A percentile compares a stretch with the other conserved stretches of the same genome.
phyloP scores from a whole-genome alignment of 2,888 invertebrate species.

The Cylloceria caligata region DNA sequence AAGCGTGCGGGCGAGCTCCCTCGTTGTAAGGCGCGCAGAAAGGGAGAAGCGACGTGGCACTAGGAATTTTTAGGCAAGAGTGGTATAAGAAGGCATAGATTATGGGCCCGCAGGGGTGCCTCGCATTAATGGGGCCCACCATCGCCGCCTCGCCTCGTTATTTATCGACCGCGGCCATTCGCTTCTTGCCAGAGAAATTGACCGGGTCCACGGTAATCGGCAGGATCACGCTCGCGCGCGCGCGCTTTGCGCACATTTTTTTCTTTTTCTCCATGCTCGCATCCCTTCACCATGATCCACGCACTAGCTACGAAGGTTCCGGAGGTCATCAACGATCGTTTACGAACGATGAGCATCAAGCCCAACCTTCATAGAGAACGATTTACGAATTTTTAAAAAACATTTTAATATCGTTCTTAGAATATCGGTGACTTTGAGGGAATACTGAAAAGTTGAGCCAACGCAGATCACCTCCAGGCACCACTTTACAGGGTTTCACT shows the following conservation, averaged over 20 bases:
- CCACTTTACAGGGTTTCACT: neutral
- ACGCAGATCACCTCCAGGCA: slow-evolving; percentile 6
- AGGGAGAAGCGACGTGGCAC: slow-evolving; percentile 25
- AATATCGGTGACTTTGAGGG: slow-evolving; percentile 14
- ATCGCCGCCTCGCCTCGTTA: slow-evolving; percentile 60
- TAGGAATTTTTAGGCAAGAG: slow-evolving; percentile 59
- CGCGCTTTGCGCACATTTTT: slow-evolving; percentile 40
- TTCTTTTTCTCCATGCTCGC: neutral
- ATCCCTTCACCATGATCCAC: slow-evolving; percentile 6
- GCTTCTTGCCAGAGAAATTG: slow-evolving; percentile 56
- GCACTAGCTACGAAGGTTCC: slow-evolving; percentile 37
- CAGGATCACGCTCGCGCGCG: slow-evolving; percentile 35
- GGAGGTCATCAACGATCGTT: slow-evolving; percentile 54
- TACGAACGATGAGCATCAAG: slow-evolving; percentile 6
- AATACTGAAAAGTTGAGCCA: neutral
- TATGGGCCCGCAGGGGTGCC: slow-evolving; percentile 49
- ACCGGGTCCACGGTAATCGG: slow-evolving; percentile 51
- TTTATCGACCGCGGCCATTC: slow-evolving; percentile 70
- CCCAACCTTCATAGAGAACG: slow-evolving; percentile 47
- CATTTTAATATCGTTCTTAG: neutral
- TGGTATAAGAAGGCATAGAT: slow-evolving; percentile 37
- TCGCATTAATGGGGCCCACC: slow-evolving; percentile 9
- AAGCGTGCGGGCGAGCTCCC: slow-evolving; percentile 60
- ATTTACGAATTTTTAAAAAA: slow-evolving; percentile 30
- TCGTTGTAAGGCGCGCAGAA: neutral